phyloP scores from a whole-genome alignment of 2,888 invertebrate genomes.

The Diabrotica balteata region DNA sequence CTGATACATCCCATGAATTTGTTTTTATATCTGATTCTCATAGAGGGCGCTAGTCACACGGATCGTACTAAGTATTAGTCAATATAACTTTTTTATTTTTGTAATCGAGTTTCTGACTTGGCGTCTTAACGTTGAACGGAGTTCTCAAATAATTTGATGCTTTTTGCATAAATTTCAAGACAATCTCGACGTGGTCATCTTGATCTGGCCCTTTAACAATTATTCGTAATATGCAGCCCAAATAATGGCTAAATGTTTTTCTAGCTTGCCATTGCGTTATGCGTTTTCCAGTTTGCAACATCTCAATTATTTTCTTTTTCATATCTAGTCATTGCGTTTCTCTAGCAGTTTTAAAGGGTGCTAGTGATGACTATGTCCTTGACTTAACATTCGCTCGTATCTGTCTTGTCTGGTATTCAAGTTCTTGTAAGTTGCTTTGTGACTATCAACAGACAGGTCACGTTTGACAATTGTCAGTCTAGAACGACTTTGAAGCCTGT shows the following conservation, averaged over 20 bases:
- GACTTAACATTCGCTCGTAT: conserved; percentile 58
- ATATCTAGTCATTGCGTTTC: conserved; percentile 53
- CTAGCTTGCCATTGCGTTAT: conserved; percentile 78
- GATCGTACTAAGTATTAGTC: no score
- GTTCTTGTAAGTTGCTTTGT: conserved; percentile 22
- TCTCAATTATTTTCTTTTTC: conserved; percentile 58
- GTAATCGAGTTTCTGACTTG: no score
- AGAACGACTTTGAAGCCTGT: conserved; percentile 33
- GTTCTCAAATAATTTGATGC: conserved; percentile 75
- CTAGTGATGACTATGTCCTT: conserved; percentile 56
- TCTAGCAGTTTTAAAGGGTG: conserved; percentile 56
- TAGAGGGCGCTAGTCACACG: no score
- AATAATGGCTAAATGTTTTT: conserved; percentile 79
- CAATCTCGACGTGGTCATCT: conserved; percentile 70
- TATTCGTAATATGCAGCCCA: conserved; percentile 76
- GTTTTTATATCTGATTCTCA: no score
- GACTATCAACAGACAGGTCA: conserved; percentile 48
- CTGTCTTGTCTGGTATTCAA: conserved; percentile 54
- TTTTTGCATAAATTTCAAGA: conserved; percentile 78
- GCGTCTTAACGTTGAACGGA: conserved; percentile 70
- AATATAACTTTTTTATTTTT: no score
- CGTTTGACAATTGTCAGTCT: conserved; percentile 49
- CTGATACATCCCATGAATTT: no score
- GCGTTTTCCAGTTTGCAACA: conserved; percentile 70
- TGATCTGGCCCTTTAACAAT: conserved; percentile 66